A percentile compares a stretch with the other conserved stretches of the same genome.
Evolutionary conservation across 1,140 invertebrate genomes (phyloP).

Genomic region (Ostrea denselamellosa): DNA sequence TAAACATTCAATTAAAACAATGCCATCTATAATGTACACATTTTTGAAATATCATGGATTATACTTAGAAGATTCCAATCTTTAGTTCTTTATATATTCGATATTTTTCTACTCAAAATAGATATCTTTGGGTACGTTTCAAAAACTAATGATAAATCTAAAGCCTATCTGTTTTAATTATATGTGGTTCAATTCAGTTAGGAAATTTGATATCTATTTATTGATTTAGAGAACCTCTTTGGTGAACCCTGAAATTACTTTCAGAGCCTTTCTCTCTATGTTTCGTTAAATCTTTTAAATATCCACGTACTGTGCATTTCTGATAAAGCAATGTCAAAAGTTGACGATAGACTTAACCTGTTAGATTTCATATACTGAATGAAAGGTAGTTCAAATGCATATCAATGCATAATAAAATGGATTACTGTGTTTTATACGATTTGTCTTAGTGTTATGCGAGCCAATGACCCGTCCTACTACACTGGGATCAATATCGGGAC

Average conservation of each 20-base stretch:
- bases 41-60: too few relatives aligned
- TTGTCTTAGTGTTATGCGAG: slow-evolving; percentile 21
- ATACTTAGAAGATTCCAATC: too few relatives aligned
- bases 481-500: slow-evolving; percentile 53
- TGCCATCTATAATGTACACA: too few relatives aligned
- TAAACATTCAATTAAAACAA: too few relatives aligned
- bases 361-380: slow-evolving; percentile 4
- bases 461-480: slow-evolving; percentile 22
- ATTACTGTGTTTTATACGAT: slow-evolving; percentile 33
- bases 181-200: not conserved
- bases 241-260: not conserved
- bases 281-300: not conserved
- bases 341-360: slow-evolving; percentile 29
- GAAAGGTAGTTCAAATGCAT: slow-evolving; percentile 19
- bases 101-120: too few relatives aligned
- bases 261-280: not conserved
- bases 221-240: not conserved
- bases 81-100: too few relatives aligned
- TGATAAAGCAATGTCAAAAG: not conserved
- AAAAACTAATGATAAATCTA: not conserved
- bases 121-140: too few relatives aligned
- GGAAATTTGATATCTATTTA: not conserved
- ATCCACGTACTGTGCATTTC: not conserved
- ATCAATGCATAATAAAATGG: not conserved
- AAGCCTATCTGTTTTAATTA: not conserved